A percentile compares a stretch with the other conserved stretches of the same genome.
Conservation (phyloP, 2,113 vertebrate species). For the Pteropus alecto region DNA sequence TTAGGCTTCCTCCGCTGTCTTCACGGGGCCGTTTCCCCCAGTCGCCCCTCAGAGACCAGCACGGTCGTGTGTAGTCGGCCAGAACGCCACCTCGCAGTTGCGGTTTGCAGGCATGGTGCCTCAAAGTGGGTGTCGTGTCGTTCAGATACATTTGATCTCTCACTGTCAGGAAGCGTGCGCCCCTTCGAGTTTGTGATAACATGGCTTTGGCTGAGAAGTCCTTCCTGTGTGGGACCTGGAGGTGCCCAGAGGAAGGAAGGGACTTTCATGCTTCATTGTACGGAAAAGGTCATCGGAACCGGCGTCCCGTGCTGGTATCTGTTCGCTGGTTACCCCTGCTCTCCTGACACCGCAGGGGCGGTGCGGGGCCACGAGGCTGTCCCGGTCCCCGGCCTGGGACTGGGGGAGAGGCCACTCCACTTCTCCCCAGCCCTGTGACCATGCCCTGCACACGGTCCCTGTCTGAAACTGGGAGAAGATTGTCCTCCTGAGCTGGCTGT, state of each 20-base stretch:
- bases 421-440: not conserved
- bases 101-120: not conserved
- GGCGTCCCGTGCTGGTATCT: not conserved
- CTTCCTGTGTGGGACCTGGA: not conserved
- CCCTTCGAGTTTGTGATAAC: not conserved
- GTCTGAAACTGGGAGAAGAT: not conserved
- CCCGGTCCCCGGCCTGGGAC: rapidly evolving
- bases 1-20: too few relatives aligned
- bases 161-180: rapidly evolving
- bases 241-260: not conserved
- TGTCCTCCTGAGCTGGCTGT: not conserved
- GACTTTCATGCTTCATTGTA: not conserved
- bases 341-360: rapidly evolving
- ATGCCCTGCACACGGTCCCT: rapidly evolving
- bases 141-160: too few relatives aligned
- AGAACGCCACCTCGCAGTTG: not conserved
- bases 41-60: not conserved
- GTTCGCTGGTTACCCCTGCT: not conserved
- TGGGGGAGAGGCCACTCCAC: not conserved
- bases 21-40: not conserved
- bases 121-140: not conserved
- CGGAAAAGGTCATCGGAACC: not conserved
- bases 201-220: not conserved
- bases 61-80: not conserved
- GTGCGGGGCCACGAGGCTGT: not conserved